A percentile compares a stretch with the other conserved stretches of the same genome.
Evolutionary conservation across 2,113 vertebrate genomes (phyloP).

Genomic region (Oenanthe melanoleuca): DNA sequence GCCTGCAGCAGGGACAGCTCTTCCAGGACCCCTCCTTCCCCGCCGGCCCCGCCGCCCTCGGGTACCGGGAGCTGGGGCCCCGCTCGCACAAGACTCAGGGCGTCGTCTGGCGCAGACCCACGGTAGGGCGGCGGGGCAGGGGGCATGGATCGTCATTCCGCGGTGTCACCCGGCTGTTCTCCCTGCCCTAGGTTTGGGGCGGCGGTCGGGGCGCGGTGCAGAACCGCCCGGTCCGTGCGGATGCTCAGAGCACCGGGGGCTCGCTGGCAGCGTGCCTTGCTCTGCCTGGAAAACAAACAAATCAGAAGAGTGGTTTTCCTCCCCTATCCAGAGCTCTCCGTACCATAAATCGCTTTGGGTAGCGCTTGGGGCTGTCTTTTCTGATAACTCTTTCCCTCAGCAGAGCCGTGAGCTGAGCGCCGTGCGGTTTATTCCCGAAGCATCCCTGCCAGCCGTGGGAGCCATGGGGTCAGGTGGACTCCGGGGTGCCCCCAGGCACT

Average conservation of each 20-base stretch:
- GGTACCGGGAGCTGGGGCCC: conserved; percentile 47
- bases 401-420: not conserved
- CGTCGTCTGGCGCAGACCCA: conserved; percentile 51
- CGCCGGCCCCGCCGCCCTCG: conserved; percentile 25
- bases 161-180: not conserved
- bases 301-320: rapidly evolving
- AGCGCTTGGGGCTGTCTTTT: not conserved
- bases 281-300: not conserved
- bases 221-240: rapidly evolving
- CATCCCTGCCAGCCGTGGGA: not conserved
- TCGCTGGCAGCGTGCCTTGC: not conserved
- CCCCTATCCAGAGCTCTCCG: rapidly evolving
- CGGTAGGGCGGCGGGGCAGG: not conserved
- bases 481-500: not conserved
- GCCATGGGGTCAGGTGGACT: not conserved
- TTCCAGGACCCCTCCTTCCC: conserved; percentile 57
- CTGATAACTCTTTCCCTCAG: not conserved
- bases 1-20: conserved; percentile 25
- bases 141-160: not conserved
- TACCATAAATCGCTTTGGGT: not conserved
- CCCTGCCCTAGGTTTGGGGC: no score
- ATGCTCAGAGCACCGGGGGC: rapidly evolving
- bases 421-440: not conserved
- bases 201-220: not conserved
- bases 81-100: conserved; percentile 18